Evolutionary conservation across 2,888 invertebrate species (phyloP), one percentile per base, ranked within the genome.

Genomic region (Trypoxylon attenuatum): DNA sequence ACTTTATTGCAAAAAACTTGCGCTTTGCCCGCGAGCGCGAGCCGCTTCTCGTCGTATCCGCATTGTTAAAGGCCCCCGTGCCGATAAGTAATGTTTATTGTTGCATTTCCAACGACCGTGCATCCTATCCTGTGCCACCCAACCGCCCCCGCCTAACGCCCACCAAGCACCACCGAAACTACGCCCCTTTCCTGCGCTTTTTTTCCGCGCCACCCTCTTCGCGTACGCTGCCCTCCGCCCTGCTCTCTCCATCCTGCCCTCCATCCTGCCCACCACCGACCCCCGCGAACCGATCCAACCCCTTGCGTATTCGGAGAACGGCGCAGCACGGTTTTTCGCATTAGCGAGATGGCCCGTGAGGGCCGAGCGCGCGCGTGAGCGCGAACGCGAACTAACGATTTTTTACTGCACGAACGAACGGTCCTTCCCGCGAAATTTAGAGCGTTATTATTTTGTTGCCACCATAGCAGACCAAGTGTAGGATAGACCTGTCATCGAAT

Each of bases 71-170:
- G 84, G 82, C 81, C 81, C 69, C 71, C 77, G 69, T 75, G 75
- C 78, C 85, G 84, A 86, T 87, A 87, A 87, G 86, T 86, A 85
- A 87, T 86, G 86, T 86, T 87, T 86, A 87, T 86, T 84, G 85
- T 85, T 84, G 82, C 83, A 83, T 85, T 84, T 83, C 79, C 80
- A 82, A 79, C 75, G 75, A 61, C 73, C 68, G 60, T 67, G 67
- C 60, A 38, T 15, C 65, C 59, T 54, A 66, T 65, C 60, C 29
- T 46, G 57, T 38, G 19, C 64, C 51, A 38, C 2, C 54, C 33
- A 10, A 43, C 2, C 19, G 16, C 13, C 45, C 49, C 25, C 43
- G 39, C 50, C 50, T 54, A 56, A 27, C 55, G 43, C 33, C 57
- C 58, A 58, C 53, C 42, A 55, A 33, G 55, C 60, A 65, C 43